phyloP scores from a whole-genome alignment of 2,888 invertebrate species.

The Scaptomyza cyrtandrae region DNA sequence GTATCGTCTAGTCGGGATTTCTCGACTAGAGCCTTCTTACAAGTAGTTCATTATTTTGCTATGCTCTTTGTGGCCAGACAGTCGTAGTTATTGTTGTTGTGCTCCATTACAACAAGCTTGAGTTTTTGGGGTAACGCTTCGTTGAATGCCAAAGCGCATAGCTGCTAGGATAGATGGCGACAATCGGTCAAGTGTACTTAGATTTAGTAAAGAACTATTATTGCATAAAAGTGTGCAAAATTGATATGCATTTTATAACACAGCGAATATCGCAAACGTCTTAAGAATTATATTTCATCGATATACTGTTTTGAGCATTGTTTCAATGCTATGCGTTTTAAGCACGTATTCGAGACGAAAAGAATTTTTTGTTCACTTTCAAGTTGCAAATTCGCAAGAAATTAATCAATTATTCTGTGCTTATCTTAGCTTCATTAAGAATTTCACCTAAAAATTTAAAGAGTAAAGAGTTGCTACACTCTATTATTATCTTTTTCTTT shows the following conservation, averaged over 20 bases:
- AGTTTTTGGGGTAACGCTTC: conserved; percentile 60
- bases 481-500: not conserved
- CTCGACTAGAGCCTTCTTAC: too few species aligned
- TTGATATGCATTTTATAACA: too few species aligned
- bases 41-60: conserved; percentile 43
- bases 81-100: conserved; percentile 37
- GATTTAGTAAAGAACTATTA: conserved; percentile 15
- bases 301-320: too few species aligned
- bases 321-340: conserved; percentile 18
- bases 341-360: conserved; percentile 8
- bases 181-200: conserved; percentile 32
- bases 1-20: too few species aligned
- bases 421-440: conserved; percentile 23
- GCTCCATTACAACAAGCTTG: conserved; percentile 62
- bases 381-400: conserved; percentile 18
- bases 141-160: conserved; percentile 45
- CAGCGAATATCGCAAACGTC: too few species aligned
- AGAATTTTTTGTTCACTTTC: not conserved
- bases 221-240: too few species aligned
- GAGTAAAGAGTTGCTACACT: not conserved
- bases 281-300: too few species aligned
- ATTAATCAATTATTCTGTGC: conserved; percentile 10
- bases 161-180: conserved; percentile 5
- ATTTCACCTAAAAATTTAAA: conserved; percentile 18
- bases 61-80: conserved; percentile 74